phyloP scores from a whole-genome alignment of 2,113 vertebrate genomes.

The Agelaius tricolor region DNA sequence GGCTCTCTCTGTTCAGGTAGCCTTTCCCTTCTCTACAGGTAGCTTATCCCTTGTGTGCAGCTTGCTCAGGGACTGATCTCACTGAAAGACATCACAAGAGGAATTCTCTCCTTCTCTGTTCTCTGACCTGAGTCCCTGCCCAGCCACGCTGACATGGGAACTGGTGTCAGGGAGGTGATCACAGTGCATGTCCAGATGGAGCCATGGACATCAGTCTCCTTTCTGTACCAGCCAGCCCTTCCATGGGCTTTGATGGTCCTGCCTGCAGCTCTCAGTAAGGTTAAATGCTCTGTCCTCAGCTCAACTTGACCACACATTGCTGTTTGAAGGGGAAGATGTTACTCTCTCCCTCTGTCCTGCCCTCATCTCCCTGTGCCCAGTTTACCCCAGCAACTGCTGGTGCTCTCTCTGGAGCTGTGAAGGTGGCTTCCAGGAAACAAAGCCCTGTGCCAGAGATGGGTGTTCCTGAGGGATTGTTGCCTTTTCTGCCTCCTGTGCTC shows the following conservation, averaged over 20 bases:
- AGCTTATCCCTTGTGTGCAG: neutral
- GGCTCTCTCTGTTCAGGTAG: neutral
- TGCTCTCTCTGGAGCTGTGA: neutral
- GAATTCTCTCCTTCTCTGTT: neutral
- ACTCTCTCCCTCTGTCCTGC: neutral
- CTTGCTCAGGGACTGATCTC: neutral
- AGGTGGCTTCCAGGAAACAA: too few relatives aligned
- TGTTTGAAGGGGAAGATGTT: neutral
- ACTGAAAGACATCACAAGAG: neutral
- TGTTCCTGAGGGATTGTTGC: too few relatives aligned
- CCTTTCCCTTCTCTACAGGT: neutral
- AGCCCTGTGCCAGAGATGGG: too few relatives aligned
- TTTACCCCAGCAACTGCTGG: neutral
- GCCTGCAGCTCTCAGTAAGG: neutral
- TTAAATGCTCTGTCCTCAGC: neutral
- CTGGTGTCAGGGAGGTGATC: neutral
- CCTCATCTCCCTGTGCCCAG: neutral
- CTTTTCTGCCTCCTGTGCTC: too few relatives aligned
- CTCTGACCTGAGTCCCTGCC: neutral
- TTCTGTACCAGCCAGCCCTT: neutral
- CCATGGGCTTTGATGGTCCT: neutral
- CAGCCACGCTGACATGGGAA: rapidly evolving
- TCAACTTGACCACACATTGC: neutral
- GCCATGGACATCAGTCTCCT: neutral
- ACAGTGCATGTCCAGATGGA: neutral